These are phyloP conservation scores for Chirona hameri DNA, from an alignment of 2,888 invertebrate genomes.

Conservation along the genomic window DNA sequence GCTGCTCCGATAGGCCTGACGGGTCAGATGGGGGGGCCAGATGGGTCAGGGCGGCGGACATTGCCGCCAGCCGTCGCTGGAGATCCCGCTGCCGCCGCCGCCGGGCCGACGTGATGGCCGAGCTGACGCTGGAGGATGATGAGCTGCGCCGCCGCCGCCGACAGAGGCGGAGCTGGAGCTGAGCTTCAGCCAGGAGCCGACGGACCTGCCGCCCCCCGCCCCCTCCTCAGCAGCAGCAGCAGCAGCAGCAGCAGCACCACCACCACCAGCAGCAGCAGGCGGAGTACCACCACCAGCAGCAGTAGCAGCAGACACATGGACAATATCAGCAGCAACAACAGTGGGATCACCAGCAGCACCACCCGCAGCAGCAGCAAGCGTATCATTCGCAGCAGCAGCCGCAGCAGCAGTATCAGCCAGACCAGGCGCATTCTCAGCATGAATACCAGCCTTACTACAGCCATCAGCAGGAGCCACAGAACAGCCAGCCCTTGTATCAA, in stretches of 20 bases:
- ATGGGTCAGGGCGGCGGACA: conserved; percentile 74
- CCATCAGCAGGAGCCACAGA: not conserved
- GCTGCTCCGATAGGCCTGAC: conserved; percentile 43
- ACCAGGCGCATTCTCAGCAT: not conserved
- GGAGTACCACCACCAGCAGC: too few relatives aligned
- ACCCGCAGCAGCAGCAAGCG: not conserved
- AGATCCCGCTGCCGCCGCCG: conserved; percentile 80
- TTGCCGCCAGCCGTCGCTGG: conserved; percentile 81
- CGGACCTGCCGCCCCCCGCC: not conserved
- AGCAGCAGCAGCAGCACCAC: not conserved
- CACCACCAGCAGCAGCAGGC: too few relatives aligned
- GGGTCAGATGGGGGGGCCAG: conserved; percentile 57
- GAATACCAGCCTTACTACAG: not conserved
- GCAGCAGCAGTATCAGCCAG: not conserved
- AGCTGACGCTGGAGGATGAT: conserved; percentile 37
- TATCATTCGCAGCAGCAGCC: not conserved
- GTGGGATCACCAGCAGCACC: not conserved
- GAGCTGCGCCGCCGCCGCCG: conserved; percentile 36
- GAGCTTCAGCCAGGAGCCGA: too few relatives aligned
- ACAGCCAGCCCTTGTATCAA: not conserved
- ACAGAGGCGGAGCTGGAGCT: conserved; percentile 28
- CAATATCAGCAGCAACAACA: not conserved
- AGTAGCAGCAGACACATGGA: too few relatives aligned
- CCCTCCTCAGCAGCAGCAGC: not conserved
- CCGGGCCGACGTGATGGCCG: conserved; percentile 40